These are phyloP conservation scores for Ichneumoninae sp. DNA, from an alignment of 2,888 invertebrate genomes.

Conservation along the genomic window DNA sequence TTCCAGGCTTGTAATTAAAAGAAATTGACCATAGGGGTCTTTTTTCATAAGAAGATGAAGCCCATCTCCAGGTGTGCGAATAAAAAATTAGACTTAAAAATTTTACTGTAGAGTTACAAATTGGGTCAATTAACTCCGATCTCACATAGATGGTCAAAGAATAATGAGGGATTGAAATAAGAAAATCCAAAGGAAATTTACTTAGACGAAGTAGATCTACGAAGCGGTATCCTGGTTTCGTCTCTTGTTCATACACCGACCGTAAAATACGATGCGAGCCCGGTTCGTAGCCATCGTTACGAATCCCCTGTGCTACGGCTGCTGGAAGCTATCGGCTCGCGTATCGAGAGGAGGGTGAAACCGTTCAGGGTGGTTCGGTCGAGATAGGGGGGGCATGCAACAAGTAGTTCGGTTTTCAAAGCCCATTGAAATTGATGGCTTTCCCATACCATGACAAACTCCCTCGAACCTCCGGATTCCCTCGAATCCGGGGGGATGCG, in stretches of 20 bases:
- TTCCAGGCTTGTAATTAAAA: neutral
- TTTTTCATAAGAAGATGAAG: neutral
- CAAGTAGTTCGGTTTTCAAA: conserved; percentile 85
- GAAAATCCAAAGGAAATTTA: neutral
- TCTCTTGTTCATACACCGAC: conserved; percentile 16
- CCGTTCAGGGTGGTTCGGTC: conserved; percentile 77
- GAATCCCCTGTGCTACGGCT: conserved; percentile 47
- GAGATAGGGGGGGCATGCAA: conserved; percentile 79
- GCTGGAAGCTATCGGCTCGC: conserved; percentile 84
- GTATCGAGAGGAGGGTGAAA: conserved; percentile 84
- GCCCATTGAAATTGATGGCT: conserved; percentile 85
- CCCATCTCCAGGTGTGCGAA: neutral
- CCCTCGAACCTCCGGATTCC: conserved; percentile 71
- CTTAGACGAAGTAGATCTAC: neutral
- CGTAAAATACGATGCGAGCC: conserved; percentile 55
- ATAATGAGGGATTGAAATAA: neutral
- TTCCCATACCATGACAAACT: conserved; percentile 83
- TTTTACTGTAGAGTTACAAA: neutral
- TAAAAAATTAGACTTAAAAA: neutral
- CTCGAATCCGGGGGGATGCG: conserved; percentile 54
- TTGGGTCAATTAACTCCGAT: neutral
- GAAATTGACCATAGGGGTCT: neutral
- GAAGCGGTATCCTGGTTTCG: neutral
- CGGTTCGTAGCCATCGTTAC: conserved; percentile 81
- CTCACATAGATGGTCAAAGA: neutral